These are phyloP conservation scores for Luehdorfia chinensis DNA, from an alignment of 1,140 invertebrate genomes.

Conservation along the genomic window DNA sequence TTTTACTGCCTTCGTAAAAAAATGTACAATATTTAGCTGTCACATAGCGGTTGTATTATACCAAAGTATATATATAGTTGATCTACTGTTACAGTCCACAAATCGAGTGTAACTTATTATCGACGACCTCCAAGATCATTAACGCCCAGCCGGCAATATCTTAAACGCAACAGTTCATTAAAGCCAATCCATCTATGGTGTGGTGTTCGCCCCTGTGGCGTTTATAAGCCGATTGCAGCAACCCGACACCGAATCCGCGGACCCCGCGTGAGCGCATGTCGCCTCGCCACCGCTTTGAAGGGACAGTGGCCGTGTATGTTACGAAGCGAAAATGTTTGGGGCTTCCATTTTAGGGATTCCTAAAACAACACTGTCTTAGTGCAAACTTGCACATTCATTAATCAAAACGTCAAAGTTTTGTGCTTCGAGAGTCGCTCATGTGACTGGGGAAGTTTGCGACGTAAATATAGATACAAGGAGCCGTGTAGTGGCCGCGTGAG, in stretches of 20 bases:
- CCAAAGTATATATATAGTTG: too few species aligned
- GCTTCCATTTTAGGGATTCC: neutral
- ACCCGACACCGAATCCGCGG: conserved; percentile 62
- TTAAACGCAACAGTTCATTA: too few species aligned
- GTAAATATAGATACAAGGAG: too few species aligned
- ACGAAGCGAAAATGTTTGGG: conserved; percentile 1
- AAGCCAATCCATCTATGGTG: conserved; percentile 42
- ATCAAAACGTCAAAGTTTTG: neutral
- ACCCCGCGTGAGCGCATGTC: conserved; percentile 41
- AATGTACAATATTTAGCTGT: too few species aligned
- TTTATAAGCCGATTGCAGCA: conserved; percentile 63
- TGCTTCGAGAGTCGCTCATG: too few species aligned
- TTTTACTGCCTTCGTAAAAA: too few species aligned
- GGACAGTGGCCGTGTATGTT: conserved; percentile 23
- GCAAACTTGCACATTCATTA: neutral
- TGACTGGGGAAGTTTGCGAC: too few species aligned
- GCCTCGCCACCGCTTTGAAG: conserved; percentile 20
- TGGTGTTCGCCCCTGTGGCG: conserved; percentile 51
- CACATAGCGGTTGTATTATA: too few species aligned
- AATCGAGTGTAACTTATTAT: too few species aligned
- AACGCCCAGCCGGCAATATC: conserved; percentile 15
- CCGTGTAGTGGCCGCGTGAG: too few species aligned
- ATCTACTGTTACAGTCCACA: too few species aligned
- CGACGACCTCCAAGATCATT: too few species aligned
- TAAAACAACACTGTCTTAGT: neutral